Evolutionary conservation across 2,797 vertebrate genomes (phyloP).

Genomic region (Rallus crepitans): DNA sequence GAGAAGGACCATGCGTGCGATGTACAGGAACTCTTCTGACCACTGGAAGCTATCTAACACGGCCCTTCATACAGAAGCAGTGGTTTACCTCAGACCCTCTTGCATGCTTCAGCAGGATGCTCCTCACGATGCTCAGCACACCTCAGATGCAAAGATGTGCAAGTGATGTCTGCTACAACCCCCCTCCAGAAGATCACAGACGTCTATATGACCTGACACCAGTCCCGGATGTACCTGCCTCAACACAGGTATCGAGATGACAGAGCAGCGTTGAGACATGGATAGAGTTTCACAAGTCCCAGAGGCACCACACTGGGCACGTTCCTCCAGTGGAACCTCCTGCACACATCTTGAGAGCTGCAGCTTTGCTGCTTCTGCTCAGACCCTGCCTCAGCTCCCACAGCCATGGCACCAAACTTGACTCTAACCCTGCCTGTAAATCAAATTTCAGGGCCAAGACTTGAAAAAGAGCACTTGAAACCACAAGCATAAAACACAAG

Average conservation of each 20-base stretch:
- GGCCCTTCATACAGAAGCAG: accelerated
- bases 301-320: neutral
- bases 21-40: neutral
- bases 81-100: neutral
- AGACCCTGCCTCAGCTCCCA: neutral
- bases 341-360: neutral
- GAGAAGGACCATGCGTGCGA: neutral
- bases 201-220: neutral
- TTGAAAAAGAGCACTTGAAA: neutral
- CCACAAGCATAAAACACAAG: neutral
- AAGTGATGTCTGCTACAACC: neutral
- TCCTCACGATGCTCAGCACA: neutral
- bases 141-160: neutral
- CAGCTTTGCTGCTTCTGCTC: neutral
- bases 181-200: neutral
- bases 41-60: neutral
- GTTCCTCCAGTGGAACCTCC: neutral
- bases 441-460: neutral
- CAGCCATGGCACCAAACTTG: neutral
- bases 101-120: neutral
- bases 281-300: neutral
- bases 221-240: neutral
- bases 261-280: neutral
- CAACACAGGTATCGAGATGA: neutral
- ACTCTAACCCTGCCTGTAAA: neutral